These are phyloP conservation scores for Parnassius mnemosyne DNA, from an alignment of 2,888 invertebrate genomes.

Conservation along the genomic window DNA sequence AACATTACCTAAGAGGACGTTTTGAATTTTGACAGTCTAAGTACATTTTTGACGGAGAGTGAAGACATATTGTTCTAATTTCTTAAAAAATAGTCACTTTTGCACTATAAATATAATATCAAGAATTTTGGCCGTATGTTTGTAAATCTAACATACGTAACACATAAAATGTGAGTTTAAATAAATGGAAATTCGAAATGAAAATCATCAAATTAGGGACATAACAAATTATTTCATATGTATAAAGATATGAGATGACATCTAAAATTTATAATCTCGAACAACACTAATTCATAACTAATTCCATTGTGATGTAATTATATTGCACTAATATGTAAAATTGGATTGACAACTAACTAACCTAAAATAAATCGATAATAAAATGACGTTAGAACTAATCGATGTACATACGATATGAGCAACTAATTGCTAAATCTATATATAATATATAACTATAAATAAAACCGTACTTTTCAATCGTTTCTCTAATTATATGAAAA, in stretches of 20 bases:
- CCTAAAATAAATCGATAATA: constrained; percentile 31
- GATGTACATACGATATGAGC: constrained; percentile 68
- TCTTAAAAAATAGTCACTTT: not conserved
- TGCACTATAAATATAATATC: not conserved
- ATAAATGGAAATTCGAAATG: not conserved
- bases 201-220: not conserved
- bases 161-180: not conserved
- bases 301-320: constrained; percentile 4
- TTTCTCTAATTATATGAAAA: constrained; percentile 11
- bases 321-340: constrained; percentile 25
- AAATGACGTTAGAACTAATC: constrained; percentile 47
- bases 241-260: not conserved
- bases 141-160: not conserved
- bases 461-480: constrained; percentile 13
- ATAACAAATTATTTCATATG: too few species aligned
- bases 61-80: not conserved
- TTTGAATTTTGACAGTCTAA: constrained; percentile 26
- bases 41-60: constrained; percentile 23
- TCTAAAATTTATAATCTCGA: constrained; percentile 9
- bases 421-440: constrained; percentile 37
- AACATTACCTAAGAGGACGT: constrained; percentile 22
- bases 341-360: constrained; percentile 22
- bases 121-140: not conserved
- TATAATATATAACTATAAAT: constrained; percentile 25
- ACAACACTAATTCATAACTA: constrained; percentile 9